Evolutionary conservation across 2,888 invertebrate genomes (phyloP), one percentile per base, ranked within the genome.

Genomic region (Dexiosoma caninum): DNA sequence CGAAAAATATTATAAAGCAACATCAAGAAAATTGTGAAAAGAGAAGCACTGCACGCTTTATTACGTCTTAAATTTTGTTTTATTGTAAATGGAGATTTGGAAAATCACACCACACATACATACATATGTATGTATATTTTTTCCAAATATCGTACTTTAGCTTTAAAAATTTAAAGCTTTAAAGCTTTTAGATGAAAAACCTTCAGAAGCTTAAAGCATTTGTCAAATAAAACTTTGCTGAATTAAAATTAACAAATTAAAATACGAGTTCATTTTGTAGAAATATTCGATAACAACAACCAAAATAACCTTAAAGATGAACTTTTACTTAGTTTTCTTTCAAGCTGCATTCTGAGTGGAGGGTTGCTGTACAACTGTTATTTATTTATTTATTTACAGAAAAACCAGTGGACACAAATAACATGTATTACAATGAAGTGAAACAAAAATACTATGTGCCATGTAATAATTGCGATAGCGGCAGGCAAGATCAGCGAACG

Each of bases 401-500:
- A n/a, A n/a, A n/a, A 1, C 9, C 4, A 40, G 40, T n/a, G 23
- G 9, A 42, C 30, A 14, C 5, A 1, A 21, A n/a, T n/a, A 42
- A 46, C 19, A 49, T 70, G 70, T 57, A 57, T 30, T n/a, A 12
- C 9, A 46, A 19, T 27, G 27, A 27, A 23, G n/a, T 0, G 19
- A 62, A 35, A 69, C 46, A 74, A 57, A 74, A 21, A n/a, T n/a
- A n/a, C n/a, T n/a, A 10, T 46, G 32, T 8, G 30, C 12, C 7
- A 30, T 30, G n/a, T n/a, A n/a, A 23, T 30, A 59, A 44, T 53
- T 16, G 55, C 57, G 51, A 19, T 49, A 59, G 37, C 57, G 14
- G 4, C 57, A n/a, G n/a, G 8, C 32, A 46, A 60, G 76, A 79
- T 74, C 77, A 53, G 8, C 70, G 77, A 44, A n/a, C 35, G 42